Evolutionary conservation across 2,113 vertebrate species (phyloP), one percentile per base, ranked within the genome.

Genomic region (Antechinus stuartii): DNA sequence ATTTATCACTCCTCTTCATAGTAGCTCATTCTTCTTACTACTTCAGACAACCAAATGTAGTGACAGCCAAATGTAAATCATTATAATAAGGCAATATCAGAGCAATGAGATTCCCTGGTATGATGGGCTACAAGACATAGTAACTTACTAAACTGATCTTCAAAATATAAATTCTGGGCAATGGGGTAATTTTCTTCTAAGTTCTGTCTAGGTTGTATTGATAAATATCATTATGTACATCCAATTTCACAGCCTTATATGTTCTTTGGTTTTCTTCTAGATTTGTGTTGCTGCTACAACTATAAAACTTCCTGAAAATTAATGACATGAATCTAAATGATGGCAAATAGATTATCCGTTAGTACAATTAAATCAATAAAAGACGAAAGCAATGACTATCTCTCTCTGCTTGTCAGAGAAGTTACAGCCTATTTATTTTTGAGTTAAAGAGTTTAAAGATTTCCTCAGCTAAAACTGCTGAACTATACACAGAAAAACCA

Each of bases 71-170:
- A 84, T 4, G 26, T 95, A 94, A 93, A 93, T 93, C 56, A 95
- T 92, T 92, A 94, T 68, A 97, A 93, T 90, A 94, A 95, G 16
- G 14, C 23, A 95, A n/a, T 92, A 89, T 92, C 16, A 93, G 50
- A 96, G 54, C 61, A 96, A 93, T 68, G 35, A 46, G 53, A 55
- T 96, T 95, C 26, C 57, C 92, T 49, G 54, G 10, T 54, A 57
- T 92, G 30, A 61, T 92, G 90, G 8, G 26, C 42, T 93, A 92
- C 6, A n/a, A 93, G 49, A 93, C 0, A 92, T 11, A 93, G 49
- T 68, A 93, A 91, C 56, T 95, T 57, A 93, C 2, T 57, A 91
- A 96, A 61, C 8, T 93, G 89, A 90, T 92, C 11, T 49, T 89
- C 19, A 2, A 92, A 68, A 94, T n/a, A 54, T 54, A 94, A 50